Conservation (phyloP, 1,140 invertebrate species). For the Acromyrmex charruanus region DNA sequence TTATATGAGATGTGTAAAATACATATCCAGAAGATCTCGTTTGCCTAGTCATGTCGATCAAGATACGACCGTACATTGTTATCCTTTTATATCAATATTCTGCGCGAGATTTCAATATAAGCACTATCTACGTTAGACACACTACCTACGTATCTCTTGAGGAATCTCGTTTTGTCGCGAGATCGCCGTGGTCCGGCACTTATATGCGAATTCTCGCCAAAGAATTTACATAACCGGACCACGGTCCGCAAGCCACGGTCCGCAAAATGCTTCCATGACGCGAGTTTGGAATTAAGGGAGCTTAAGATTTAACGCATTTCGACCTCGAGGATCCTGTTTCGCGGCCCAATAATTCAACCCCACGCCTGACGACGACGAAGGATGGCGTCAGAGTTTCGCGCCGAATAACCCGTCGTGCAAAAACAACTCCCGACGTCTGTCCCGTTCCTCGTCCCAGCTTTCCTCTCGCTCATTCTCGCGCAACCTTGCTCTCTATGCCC, state of each 20-base stretch:
- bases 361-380: slow-evolving; percentile 57
- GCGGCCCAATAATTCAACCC: slow-evolving; percentile 71
- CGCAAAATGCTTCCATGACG: slow-evolving; percentile 50
- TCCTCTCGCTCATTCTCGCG: neutral
- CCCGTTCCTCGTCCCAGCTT: slow-evolving; percentile 12
- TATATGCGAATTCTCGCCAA: slow-evolving; percentile 52
- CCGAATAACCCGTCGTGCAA: slow-evolving; percentile 70
- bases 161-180: slow-evolving; percentile 46
- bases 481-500: slow-evolving; percentile 25
- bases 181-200: slow-evolving; percentile 25
- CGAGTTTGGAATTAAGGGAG: slow-evolving; percentile 68
- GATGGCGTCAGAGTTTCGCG: slow-evolving; percentile 71
- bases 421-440: slow-evolving; percentile 67
- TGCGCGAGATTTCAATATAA: neutral
- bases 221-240: slow-evolving; percentile 66
- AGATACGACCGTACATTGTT: neutral
- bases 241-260: slow-evolving; percentile 22
- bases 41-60: neutral
- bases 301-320: slow-evolving; percentile 74
- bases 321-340: slow-evolving; percentile 61
- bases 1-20: neutral
- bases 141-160: neutral
- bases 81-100: neutral
- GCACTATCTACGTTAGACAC: neutral
- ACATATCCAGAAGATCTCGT: neutral